Evolutionary conservation across 2,797 vertebrate genomes (phyloP), one percentile per base, ranked within the genome.

Genomic region (Mormyrops boulengeri): DNA sequence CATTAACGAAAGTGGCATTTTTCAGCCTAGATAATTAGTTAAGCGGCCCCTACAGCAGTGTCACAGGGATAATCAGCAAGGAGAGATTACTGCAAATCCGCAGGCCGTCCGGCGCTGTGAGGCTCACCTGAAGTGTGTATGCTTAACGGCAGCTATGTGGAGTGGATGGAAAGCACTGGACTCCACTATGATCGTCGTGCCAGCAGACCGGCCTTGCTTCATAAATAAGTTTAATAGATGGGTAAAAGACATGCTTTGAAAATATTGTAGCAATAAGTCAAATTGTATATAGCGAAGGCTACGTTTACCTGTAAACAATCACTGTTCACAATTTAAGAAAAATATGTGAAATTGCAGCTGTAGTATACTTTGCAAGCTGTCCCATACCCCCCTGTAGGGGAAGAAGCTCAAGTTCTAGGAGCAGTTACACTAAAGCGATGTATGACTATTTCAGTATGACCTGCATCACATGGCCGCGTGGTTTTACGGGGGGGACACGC

Each of bases 31-130:
- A 96, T 96, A 96, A 97, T 96, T 96, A 96, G 96, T 96, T 96
- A 96, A 96, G 95, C 96, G 96, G 95, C 96, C 96, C 92, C 94
- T 96, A 95, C 95, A 95, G 95, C 95, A 95, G 96, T 95, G 95
- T 95, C 95, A 95, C 96, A 93, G 94, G 94, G 96, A 95, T 96
- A 97, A 96, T 96, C 95, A 96, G 96, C 95, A 96, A 96, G 96
- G 95, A 95, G 95, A 95, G 96, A 96, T 97, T 96, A 97, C 95
- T 95, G 95, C 95, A 95, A 96, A 96, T 96, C 96, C 94, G 93
- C 95, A 94, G 95, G 96, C 95, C 94, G 95, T 95, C 95, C 96
- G 95, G 96, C 95, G 2, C n/a, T 4, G 22, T 26, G 19, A 22
- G 41, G 19, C 19, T 85, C 47, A 12, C 47, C 82, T 49, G 82